Conservation (phyloP, 2,113 vertebrate species). For the Illadopsis cleaveri region DNA sequence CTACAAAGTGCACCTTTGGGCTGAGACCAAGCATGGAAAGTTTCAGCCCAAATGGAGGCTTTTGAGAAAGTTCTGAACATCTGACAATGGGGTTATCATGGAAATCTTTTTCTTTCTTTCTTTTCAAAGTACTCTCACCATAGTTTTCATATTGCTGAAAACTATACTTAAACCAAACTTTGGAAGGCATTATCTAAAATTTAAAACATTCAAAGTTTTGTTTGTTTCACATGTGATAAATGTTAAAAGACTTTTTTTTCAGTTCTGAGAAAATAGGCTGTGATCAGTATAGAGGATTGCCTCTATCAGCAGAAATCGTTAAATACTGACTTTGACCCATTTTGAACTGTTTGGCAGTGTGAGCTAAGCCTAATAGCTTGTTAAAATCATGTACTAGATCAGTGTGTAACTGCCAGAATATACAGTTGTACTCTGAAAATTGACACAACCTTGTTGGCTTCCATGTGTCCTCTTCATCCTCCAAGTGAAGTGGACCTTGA, state of each 20-base stretch:
- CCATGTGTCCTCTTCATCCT: neutral
- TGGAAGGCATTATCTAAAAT: slow-evolving; percentile 61
- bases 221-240: neutral
- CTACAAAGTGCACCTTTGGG: slow-evolving; percentile 70
- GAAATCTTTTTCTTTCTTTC: slow-evolving; percentile 66
- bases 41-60: slow-evolving; percentile 71
- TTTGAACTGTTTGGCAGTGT: slow-evolving; percentile 21
- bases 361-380: neutral
- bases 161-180: slow-evolving; percentile 56
- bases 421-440: slow-evolving; percentile 63
- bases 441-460: neutral
- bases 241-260: neutral
- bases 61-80: slow-evolving; percentile 72
- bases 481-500: neutral
- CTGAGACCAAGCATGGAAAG: slow-evolving; percentile 71
- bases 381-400: slow-evolving; percentile 9
- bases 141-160: slow-evolving; percentile 63
- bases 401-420: slow-evolving; percentile 9
- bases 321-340: neutral
- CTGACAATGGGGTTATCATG: slow-evolving; percentile 69
- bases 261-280: neutral
- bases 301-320: neutral
- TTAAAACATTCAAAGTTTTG: neutral
- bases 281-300: neutral
- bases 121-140: slow-evolving; percentile 50